Percentiles rank a stretch among this genome's conserved stretches.
phyloP scores from a whole-genome alignment of 2,888 invertebrate genomes.

The Coleophora deauratella region DNA sequence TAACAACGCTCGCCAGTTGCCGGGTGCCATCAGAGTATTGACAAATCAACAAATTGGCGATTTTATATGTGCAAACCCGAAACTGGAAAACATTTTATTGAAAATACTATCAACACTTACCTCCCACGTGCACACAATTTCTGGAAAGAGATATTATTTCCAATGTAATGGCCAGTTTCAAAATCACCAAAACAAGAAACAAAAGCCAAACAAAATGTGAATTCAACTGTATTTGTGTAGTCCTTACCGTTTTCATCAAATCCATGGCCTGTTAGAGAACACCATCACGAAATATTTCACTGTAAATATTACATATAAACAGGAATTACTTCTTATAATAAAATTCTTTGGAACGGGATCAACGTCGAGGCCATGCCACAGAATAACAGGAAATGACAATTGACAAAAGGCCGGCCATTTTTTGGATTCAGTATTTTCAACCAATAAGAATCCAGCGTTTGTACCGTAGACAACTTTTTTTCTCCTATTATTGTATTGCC shows the following conservation, averaged over 20 bases:
- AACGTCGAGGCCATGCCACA: constrained; percentile 62
- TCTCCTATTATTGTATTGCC: constrained; percentile 23
- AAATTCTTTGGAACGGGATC: constrained; percentile 56
- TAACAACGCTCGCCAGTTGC: constrained; percentile 68
- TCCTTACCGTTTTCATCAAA: constrained; percentile 75
- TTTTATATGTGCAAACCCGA: constrained; percentile 44
- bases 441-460: constrained; percentile 40
- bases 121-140: constrained; percentile 70
- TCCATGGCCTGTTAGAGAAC: constrained; percentile 74
- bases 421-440: constrained; percentile 26
- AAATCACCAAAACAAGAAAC: constrained; percentile 75
- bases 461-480: constrained; percentile 25
- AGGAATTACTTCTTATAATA: constrained; percentile 42
- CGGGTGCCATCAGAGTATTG: constrained; percentile 68
- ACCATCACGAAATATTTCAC: constrained; percentile 70
- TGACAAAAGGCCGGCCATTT: constrained; percentile 61
- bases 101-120: constrained; percentile 64
- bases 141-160: constrained; percentile 75
- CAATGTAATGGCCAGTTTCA: constrained; percentile 75
- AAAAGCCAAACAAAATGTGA: constrained; percentile 69
- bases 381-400: constrained; percentile 64
- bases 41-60: constrained; percentile 63
- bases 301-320: constrained; percentile 52
- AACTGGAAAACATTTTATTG: constrained; percentile 52
- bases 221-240: constrained; percentile 36